Evolutionary conservation across 2,888 invertebrate genomes (phyloP), one percentile per base, ranked within the genome.

Genomic region (Notodonta dromedarius): DNA sequence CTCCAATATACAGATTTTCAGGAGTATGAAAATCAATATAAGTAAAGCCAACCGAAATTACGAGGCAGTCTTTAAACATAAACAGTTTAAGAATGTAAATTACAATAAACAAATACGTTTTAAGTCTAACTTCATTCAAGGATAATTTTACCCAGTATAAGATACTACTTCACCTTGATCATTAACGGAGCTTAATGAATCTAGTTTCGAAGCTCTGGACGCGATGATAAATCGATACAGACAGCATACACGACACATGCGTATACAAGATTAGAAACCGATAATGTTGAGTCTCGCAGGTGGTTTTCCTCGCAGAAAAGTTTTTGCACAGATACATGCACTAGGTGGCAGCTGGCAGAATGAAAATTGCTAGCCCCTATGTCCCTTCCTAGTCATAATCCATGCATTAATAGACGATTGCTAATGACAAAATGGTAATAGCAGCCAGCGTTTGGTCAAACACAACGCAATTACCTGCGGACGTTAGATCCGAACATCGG

Each of bases 361-460:
- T 81, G 89, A 90, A 93, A 93, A 93, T 91, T 90, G 88, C 91
- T 56, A 86, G 91, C 93, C 93, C 93, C 87, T 93, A 93, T 93
- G 74, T 81, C 80, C 78, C 76, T 81, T 80, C 78, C 82, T 64
- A 85, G 80, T 87, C 86, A 90, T 92, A 92, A 92, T 90, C 91
- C 89, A 88, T 85, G 86, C 87, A 93, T 92, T 90, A 93, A 92
- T 93, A 91, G 88, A 73, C 83, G 71, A 88, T 88, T 82, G 87
- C 88, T 92, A 92, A 93, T 91, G 91, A 90, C 89, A 89, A 88
- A 91, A 90, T 91, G 90, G 86, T 87, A 91, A 92, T 91, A 67
- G 61, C 66, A 82, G 74, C 73, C 74, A 73, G 79, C 82, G 86
- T 91, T 91, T 88, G 91, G 88, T 83, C 87, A 88, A 87, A 87